Base-by-base conservation (phyloP, 92 coral and sea anemone genomes). In the Pocillopora grandis region DNA sequence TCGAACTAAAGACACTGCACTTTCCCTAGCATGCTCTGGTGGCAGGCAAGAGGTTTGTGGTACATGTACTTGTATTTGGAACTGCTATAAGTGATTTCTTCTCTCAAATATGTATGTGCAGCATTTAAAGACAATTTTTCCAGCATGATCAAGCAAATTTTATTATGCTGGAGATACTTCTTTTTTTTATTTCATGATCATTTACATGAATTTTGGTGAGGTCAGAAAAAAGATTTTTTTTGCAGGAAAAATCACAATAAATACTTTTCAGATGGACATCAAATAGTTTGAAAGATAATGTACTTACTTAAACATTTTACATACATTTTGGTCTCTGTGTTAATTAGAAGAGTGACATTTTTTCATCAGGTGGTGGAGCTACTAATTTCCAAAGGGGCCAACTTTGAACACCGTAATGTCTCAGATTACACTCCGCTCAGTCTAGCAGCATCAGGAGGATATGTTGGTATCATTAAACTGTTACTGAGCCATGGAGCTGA, bases 361-460 rank as follows among this genome's bases (percentile, higher is more conserved):
- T 33, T 57, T 10, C 55, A 31, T n/a, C 75, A 96, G 99, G 99
- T 93, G 81, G 99, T 96, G n/a, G 99, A 96, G 72, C 79, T 96
- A 62, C 94, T 96, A 42, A 96, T 96, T 71, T 95, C 95, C 31
- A 93, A 93, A 74, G 94, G 92, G 80, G 99, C 99, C 79, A 94
- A 94, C 89, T 96, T 96, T 87, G 99, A 96, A 77, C 98, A 94
- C 70, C 99, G 99, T 36, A 94, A 96, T 81, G 99, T 96, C 76
- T 96, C 99, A 0, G 99, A 96, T 91, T 96, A 96, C 91, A 96
- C 99, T 35, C 99, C 99, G 2, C 88, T 96, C 2, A 94, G 98
- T 71, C 91, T 96, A 18, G 99, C 99, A 12, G 99, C 99, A 16
- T 96, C 99, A 15, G 99, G 99, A 42, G 99, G 99, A 52, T 96